A percentile compares a stretch with the other conserved stretches of the same genome.
phyloP scores from a whole-genome alignment of 2,888 invertebrate genomes.

The Andrena hattorfiana region DNA sequence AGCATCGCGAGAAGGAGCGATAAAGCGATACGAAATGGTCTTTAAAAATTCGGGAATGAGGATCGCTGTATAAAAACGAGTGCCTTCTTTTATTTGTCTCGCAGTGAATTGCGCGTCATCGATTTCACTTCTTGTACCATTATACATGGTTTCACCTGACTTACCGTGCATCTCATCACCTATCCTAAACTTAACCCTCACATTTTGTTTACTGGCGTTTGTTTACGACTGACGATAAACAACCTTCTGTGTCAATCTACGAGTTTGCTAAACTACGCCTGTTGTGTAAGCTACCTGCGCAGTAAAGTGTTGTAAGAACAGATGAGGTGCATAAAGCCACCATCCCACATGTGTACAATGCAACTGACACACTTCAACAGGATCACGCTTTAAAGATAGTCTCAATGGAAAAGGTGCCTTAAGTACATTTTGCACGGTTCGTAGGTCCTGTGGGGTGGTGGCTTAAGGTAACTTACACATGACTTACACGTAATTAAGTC shows the following conservation, averaged over 20 bases:
- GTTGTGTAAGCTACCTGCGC: background rate
- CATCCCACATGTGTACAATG: background rate
- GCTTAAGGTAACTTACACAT: background rate
- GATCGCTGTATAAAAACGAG: too few relatives aligned
- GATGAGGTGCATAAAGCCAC: background rate
- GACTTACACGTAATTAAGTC: background rate
- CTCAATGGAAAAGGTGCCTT: too few relatives aligned
- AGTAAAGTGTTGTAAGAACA: background rate
- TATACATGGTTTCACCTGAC: background rate
- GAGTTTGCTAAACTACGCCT: background rate
- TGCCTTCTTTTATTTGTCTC: background rate
- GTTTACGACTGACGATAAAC: slow-evolving; percentile 16
- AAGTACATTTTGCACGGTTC: background rate
- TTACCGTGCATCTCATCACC: background rate
- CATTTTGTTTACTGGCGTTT: slow-evolving; percentile 1
- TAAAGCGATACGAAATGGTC: background rate
- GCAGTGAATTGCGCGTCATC: background rate
- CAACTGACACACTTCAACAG: too few relatives aligned
- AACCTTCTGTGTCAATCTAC: slow-evolving; percentile 2
- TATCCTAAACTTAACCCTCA: background rate
- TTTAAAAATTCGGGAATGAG: background rate
- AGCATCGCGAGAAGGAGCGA: background rate
- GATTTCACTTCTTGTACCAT: background rate
- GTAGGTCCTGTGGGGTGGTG: background rate
- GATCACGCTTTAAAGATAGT: too few relatives aligned